phyloP scores from a whole-genome alignment of 2,888 invertebrate genomes.

The Macroteleia sp. region DNA sequence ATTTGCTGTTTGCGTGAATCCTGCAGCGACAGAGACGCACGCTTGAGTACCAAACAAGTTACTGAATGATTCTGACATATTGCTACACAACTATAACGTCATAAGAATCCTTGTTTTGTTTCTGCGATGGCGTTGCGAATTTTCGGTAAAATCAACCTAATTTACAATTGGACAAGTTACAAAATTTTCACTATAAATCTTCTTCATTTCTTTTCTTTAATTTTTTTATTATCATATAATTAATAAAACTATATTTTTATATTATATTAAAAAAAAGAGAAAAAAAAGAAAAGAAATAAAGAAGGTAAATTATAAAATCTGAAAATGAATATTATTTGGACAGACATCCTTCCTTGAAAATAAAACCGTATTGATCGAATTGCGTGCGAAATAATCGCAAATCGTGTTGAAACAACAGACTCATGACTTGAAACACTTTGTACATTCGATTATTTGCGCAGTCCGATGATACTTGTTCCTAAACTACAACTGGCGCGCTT shows the following conservation, averaged over 20 bases:
- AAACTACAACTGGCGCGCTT: conserved; percentile 45
- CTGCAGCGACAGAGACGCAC: conserved; percentile 30
- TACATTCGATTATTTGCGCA: conserved; percentile 57
- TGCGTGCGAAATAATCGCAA: conserved; percentile 58
- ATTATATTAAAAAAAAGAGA: too few species aligned
- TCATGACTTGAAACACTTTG: conserved; percentile 41
- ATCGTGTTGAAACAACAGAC: conserved; percentile 46
- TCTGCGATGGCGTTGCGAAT: conserved; percentile 47
- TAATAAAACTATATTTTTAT: too few species aligned
- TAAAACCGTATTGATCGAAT: conserved; percentile 19
- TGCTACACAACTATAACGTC: conserved; percentile 42
- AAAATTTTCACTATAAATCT: conserved; percentile 1
- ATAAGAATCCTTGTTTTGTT: conserved; percentile 29
- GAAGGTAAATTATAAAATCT: not conserved
- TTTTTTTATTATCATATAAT: not conserved
- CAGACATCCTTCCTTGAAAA: conserved; percentile 15
- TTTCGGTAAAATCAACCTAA: conserved; percentile 9
- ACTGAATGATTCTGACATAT: conserved; percentile 34
- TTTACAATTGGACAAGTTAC: conserved; percentile 11
- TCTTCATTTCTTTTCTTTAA: conserved; percentile 22
- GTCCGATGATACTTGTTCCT: conserved; percentile 41
- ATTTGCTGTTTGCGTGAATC: conserved; percentile 23
- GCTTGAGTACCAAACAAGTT: conserved; percentile 39
- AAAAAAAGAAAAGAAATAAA: conserved; percentile 27
- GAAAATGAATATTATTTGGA: conserved; percentile 16